These are phyloP conservation scores for Plectropomus leopardus DNA, from an alignment of 2,113 vertebrate species.

Conservation along the genomic window DNA sequence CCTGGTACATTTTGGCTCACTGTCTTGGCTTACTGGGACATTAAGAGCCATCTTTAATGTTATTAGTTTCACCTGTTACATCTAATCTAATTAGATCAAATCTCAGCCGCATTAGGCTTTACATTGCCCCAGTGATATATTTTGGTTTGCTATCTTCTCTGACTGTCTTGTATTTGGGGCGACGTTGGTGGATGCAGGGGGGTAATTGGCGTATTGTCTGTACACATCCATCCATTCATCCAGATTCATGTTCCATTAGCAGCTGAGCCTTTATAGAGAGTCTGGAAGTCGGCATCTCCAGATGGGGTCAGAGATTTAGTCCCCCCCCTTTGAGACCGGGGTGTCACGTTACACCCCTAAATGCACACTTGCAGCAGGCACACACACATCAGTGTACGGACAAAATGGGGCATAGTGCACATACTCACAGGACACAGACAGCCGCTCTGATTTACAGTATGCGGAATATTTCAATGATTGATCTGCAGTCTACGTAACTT, in stretches of 20 bases:
- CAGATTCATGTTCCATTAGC: slow-evolving; percentile 56
- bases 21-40: not conserved
- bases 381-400: slow-evolving; percentile 1
- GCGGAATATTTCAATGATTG: slow-evolving; percentile 22
- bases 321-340: slow-evolving; percentile 22
- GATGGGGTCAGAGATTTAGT: slow-evolving; percentile 68
- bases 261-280: slow-evolving; percentile 39
- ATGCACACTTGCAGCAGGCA: slow-evolving; percentile 9
- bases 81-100: not conserved
- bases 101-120: not conserved
- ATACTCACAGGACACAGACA: slow-evolving; percentile 10
- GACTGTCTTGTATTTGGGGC: not conserved
- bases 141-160: not conserved
- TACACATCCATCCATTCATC: slow-evolving; percentile 46
- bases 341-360: slow-evolving; percentile 64
- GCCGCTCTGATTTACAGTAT: not conserved
- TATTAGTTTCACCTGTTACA: not conserved
- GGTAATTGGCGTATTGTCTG: slow-evolving; percentile 39
- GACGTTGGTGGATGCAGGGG: not conserved
- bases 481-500: slow-evolving; percentile 7
- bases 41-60: not conserved
- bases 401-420: slow-evolving; percentile 13
- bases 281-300: slow-evolving; percentile 57
- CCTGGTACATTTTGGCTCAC: no score
- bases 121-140: not conserved